Conservation (phyloP, 2,797 vertebrate species). For the Sebastes wilsoni region DNA sequence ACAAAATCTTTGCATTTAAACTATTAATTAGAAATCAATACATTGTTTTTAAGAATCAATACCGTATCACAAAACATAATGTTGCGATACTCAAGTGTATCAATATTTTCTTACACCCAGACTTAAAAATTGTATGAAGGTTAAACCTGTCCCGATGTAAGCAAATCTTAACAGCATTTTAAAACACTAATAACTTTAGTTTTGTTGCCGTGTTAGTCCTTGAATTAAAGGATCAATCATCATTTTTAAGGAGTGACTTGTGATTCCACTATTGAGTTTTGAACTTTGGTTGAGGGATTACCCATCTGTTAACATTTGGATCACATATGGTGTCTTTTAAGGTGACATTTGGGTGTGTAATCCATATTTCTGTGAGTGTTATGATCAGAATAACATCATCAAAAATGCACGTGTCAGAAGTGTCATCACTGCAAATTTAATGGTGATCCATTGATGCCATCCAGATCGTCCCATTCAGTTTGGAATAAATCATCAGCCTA, state of each 20-base stretch:
- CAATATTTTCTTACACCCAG: too few relatives aligned
- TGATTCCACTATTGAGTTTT: background rate
- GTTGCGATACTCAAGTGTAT: too few relatives aligned
- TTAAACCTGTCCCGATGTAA: background rate
- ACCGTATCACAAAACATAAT: too few relatives aligned
- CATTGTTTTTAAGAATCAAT: too few relatives aligned
- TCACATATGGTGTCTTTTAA: background rate
- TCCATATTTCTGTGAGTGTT: background rate
- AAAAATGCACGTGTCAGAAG: slow-evolving; percentile 25
- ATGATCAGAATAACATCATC: background rate
- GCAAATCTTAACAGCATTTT: background rate
- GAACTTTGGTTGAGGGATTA: background rate
- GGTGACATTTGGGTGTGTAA: background rate
- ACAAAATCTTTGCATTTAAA: too few relatives aligned
- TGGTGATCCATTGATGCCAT: slow-evolving; percentile 24
- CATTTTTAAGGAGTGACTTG: background rate
- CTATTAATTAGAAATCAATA: too few relatives aligned
- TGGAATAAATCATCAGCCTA: slow-evolving; percentile 66
- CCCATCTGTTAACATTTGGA: background rate
- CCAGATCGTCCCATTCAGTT: slow-evolving; percentile 36
- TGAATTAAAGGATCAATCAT: background rate
- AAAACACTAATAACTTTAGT: background rate
- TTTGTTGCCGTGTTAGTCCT: background rate
- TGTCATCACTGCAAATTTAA: slow-evolving; percentile 29
- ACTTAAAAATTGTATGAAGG: background rate